These are phyloP conservation scores for Phortica variegata DNA, from an alignment of 1,140 invertebrate species.

Conservation along the genomic window DNA sequence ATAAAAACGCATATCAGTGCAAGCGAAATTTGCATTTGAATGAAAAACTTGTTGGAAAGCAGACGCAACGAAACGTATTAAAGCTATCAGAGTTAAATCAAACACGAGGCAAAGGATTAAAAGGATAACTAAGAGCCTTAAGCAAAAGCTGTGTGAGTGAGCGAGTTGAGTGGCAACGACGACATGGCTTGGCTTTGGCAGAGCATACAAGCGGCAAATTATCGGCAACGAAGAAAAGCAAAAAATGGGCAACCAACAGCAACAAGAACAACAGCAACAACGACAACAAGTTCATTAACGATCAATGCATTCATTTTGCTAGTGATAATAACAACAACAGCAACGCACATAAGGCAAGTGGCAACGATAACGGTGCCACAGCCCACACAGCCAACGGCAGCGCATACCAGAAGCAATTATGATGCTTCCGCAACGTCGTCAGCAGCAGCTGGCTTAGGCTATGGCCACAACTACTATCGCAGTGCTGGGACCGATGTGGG, in stretches of 20 bases:
- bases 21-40: constrained; percentile 25
- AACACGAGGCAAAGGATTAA: background rate
- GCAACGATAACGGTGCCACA: constrained; percentile 19
- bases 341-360: constrained; percentile 9
- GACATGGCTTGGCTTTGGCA: background rate
- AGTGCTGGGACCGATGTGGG: constrained; percentile 2
- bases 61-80: constrained; percentile 3
- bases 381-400: constrained; percentile 7
- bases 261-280: constrained; percentile 1
- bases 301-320: constrained; percentile 39
- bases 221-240: background rate
- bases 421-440: constrained; percentile 21
- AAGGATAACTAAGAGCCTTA: background rate
- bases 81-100: constrained; percentile 10
- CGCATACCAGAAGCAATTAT: constrained; percentile 32
- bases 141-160: too few relatives aligned
- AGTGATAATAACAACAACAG: constrained; percentile 28
- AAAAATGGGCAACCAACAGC: background rate
- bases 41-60: constrained; percentile 2
- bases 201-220: background rate
- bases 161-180: too few relatives aligned
- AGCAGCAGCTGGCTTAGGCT: constrained; percentile 36
- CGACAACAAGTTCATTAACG: constrained; percentile 34
- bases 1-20: constrained; percentile 28
- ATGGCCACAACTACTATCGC: constrained; percentile 17